These are phyloP conservation scores for Drosophila lacteicornis DNA, from an alignment of 1,140 invertebrate species.

Conservation along the genomic window DNA sequence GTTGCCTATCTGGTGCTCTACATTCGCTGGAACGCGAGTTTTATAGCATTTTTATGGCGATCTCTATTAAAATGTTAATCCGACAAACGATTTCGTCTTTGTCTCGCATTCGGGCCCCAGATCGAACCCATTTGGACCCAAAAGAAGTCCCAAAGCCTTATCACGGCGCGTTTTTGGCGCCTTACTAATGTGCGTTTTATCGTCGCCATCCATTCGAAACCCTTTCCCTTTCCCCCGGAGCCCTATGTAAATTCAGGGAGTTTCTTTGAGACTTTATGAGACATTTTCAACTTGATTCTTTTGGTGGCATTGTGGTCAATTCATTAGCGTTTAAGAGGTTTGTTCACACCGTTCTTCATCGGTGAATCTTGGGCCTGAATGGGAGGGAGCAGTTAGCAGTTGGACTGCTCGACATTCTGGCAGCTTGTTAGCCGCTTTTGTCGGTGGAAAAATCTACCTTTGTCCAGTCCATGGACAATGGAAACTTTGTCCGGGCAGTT, in stretches of 20 bases:
- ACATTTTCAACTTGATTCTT: conserved; percentile 46
- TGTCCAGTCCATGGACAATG: conserved; percentile 15
- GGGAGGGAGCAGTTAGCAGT: conserved; percentile 44
- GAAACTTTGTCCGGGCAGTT: conserved; percentile 17
- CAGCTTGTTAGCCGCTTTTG: conserved; percentile 55
- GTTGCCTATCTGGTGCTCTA: conserved; percentile 42
- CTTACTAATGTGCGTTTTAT: conserved; percentile 80
- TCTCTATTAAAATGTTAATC: conserved; percentile 81
- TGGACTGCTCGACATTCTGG: conserved; percentile 36
- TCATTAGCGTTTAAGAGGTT: conserved; percentile 78
- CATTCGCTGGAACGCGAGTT: conserved; percentile 50
- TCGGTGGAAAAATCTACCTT: conserved; percentile 12
- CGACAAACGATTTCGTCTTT: conserved; percentile 53
- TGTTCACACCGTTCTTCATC: conserved; percentile 66
- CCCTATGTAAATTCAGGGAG: conserved; percentile 74
- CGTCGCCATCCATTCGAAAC: conserved; percentile 41
- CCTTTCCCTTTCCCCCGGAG: background rate
- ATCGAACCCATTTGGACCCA: conserved; percentile 56
- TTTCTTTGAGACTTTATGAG: conserved; percentile 57
- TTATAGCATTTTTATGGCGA: conserved; percentile 71
- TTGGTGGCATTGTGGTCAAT: conserved; percentile 54
- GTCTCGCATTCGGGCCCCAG: conserved; percentile 39
- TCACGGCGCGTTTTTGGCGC: conserved; percentile 76
- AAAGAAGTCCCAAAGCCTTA: conserved; percentile 34
- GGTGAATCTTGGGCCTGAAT: conserved; percentile 10